Conservation (phyloP, 2,888 invertebrate species). For the Julus scandinavius region DNA sequence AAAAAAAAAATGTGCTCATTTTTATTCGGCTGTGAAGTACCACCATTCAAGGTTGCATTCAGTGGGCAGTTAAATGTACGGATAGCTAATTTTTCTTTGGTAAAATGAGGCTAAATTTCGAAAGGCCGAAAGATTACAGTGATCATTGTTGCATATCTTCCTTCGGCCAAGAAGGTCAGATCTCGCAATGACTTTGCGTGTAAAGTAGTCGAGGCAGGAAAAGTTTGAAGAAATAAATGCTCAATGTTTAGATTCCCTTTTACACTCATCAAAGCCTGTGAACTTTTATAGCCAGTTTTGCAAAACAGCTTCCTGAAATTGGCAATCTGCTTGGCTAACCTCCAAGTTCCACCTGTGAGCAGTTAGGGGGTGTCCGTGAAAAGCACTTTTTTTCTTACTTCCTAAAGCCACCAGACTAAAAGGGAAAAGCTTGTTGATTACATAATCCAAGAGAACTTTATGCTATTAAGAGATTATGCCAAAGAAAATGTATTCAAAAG, state of each 20-base stretch:
- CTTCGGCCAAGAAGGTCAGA: conserved; percentile 17
- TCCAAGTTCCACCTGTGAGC: background rate
- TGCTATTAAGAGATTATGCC: background rate
- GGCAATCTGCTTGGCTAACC: background rate
- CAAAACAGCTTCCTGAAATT: background rate
- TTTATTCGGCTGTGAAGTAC: conserved; percentile 18
- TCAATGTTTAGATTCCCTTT: background rate
- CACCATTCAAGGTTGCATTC: background rate
- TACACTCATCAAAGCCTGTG: background rate
- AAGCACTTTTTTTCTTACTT: background rate
- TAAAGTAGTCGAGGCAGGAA: background rate
- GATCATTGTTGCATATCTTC: conserved; percentile 1
- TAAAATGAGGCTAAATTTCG: background rate
- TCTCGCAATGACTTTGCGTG: background rate
- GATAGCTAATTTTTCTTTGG: background rate
- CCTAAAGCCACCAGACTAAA: background rate
- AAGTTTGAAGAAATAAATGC: background rate
- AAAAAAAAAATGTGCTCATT: conserved; percentile 40
- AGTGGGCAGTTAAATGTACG: background rate
- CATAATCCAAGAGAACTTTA: background rate
- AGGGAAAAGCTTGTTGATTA: background rate
- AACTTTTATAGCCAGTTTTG: background rate
- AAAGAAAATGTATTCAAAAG: background rate
- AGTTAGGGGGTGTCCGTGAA: conserved; percentile 18
- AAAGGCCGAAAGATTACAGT: background rate